These are phyloP conservation scores for Neotoma lepida DNA, from an alignment of 2,113 vertebrate genomes.

Conservation along the genomic window DNA sequence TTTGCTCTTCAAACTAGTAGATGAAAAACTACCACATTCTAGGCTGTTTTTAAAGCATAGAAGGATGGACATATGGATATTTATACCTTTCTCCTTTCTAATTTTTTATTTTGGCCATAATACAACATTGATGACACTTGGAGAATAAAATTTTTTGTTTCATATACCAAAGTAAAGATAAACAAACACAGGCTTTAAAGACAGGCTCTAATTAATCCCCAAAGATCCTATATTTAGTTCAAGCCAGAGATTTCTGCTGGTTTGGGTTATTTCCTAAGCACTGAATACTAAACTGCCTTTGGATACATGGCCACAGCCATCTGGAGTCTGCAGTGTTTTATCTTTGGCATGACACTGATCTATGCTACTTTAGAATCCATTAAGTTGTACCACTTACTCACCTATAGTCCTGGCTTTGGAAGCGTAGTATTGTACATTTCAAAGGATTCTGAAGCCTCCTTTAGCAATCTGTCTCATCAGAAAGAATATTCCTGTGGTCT, in stretches of 20 bases:
- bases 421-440: not conserved
- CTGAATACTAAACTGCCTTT: not conserved
- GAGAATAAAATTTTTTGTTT: constrained; percentile 30
- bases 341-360: not conserved
- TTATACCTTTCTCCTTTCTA: not conserved
- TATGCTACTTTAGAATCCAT: constrained; percentile 39
- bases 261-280: not conserved
- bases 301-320: not conserved
- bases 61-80: not conserved
- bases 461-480: constrained; percentile 33
- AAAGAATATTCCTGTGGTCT: not conserved
- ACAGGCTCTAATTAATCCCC: constrained; percentile 2
- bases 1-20: constrained; percentile 26
- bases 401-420: not conserved
- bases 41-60: constrained; percentile 29
- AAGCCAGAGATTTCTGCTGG: not conserved
- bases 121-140: not conserved
- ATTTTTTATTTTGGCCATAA: constrained; percentile 12
- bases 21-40: constrained; percentile 2
- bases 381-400: not conserved
- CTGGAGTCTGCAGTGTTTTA: not conserved
- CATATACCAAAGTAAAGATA: constrained; percentile 2
- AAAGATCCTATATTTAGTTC: constrained; percentile 24
- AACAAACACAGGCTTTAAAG: not conserved
- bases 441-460: constrained; percentile 23